Base-by-base conservation (phyloP, 2,888 invertebrate species). In the Penaeus monodon region DNA sequence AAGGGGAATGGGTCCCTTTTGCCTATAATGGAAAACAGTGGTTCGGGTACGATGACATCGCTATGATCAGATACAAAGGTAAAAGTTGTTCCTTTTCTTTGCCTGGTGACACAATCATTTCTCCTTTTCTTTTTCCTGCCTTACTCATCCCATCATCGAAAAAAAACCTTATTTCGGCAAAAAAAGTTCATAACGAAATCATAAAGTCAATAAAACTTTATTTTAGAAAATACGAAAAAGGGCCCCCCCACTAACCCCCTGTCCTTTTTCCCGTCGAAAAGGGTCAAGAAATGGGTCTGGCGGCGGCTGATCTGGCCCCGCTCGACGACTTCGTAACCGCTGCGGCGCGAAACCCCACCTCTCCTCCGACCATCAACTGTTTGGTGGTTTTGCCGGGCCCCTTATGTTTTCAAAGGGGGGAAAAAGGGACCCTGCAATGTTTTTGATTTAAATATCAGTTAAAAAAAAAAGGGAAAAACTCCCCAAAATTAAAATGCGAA, bases 21-120 rank as follows among this genome's bases (percentile, higher is more conserved):
- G 96, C 97, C 0, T 96, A 95, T 91, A 96, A 96, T 91, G 97
- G 95, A 77, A 95, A 95, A 91, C 97, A 98, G 92, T 98, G 98
- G 98, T 97, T 97, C 57, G 96, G 97, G 3, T 98, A 94, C 91
- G 98, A 98, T 91, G 97, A 98, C 91, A 93, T 94, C 17, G 95
- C 95, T 66, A 97, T 96, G 93, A 95, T 98, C 70, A 94, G 94
- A 89, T 91, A 90, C 74, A n/a, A 90, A 93, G 87, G 90, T 90
- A 63, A 89, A 85, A 10, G n/a, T n/a, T 38, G 6, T 17, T 24
- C 22, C 44, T 44, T 3, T 57, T 49, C 27, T 77, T 24, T 29
- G 27, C 6, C 10, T 44, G 44, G 44, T 44, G 10, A 3, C 10
- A 10, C 44, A 44, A 44, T 70, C n/a, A 70, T 33, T 70, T 24